Evolutionary conservation across 2,888 invertebrate species (phyloP).

Genomic region (Lycaena phlaeas): DNA sequence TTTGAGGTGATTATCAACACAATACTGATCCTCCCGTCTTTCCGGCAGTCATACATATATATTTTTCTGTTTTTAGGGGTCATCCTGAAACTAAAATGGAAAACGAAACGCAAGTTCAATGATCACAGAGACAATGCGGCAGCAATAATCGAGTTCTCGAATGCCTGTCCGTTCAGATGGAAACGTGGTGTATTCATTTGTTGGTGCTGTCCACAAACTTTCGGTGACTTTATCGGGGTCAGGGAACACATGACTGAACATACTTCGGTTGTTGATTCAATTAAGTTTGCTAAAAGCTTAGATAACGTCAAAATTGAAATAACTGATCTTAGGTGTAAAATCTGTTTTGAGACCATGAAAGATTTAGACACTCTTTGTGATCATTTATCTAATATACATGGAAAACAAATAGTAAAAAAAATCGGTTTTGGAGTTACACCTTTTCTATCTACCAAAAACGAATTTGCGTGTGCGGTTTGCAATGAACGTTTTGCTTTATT

Average conservation of each 20-base stretch:
- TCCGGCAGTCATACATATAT: conserved; percentile 4
- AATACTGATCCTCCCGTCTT: background rate
- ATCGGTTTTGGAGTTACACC: conserved; percentile 45
- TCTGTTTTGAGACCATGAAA: conserved; percentile 32
- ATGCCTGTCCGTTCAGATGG: conserved; percentile 56
- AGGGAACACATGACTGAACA: conserved; percentile 38
- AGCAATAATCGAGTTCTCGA: conserved; percentile 51
- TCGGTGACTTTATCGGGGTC: conserved; percentile 43
- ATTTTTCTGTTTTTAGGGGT: conserved; percentile 57
- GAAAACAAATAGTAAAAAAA: conserved; percentile 35
- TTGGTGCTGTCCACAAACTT: conserved; percentile 42
- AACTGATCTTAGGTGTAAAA: conserved; percentile 39
- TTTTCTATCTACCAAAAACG: conserved; percentile 34
- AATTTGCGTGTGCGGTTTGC: conserved; percentile 41
- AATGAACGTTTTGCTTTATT: conserved; percentile 42
- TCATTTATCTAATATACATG: conserved; percentile 39
- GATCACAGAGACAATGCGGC: conserved; percentile 60
- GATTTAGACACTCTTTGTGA: conserved; percentile 37
- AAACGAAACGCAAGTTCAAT: conserved; percentile 46
- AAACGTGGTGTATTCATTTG: conserved; percentile 48
- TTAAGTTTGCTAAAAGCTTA: conserved; percentile 31
- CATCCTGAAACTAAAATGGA: conserved; percentile 43
- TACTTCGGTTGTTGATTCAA: conserved; percentile 36
- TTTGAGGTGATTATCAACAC: background rate
- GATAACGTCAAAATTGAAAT: conserved; percentile 49